A percentile compares a stretch with the other conserved stretches of the same genome.
Evolutionary conservation across 2,797 vertebrate genomes (phyloP).

Genomic region (Hapalemur alaotrensis): DNA sequence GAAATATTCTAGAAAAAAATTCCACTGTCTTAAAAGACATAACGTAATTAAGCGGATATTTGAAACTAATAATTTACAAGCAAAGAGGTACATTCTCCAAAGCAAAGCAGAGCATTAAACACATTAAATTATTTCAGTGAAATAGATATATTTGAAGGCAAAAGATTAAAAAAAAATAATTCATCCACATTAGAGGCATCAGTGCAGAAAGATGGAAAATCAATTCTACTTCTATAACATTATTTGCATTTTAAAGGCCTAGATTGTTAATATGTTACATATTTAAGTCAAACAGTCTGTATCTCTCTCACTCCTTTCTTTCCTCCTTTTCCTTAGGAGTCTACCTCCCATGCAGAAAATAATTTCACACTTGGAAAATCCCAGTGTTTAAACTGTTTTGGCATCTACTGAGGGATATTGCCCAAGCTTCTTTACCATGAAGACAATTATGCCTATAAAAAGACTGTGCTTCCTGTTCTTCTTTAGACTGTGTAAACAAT

Average conservation of each 20-base stretch:
- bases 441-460: neutral
- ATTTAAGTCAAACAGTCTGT: neutral
- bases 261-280: neutral
- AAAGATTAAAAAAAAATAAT: neutral
- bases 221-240: neutral
- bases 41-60: neutral
- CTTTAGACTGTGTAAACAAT: neutral
- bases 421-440: neutral
- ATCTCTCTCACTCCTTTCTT: neutral
- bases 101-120: neutral
- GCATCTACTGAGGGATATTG: neutral
- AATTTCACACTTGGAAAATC: neutral
- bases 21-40: neutral
- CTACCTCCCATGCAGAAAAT: neutral
- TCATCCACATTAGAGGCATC: neutral
- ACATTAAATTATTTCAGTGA: neutral
- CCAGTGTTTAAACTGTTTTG: neutral
- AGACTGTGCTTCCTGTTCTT: neutral
- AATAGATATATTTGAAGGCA: neutral
- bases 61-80: neutral
- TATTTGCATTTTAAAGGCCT: neutral
- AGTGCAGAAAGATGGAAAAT: neutral
- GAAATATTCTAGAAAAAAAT: neutral
- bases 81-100: neutral
- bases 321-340: neutral